Evolutionary conservation across 2,113 vertebrate genomes (phyloP), one percentile per base, ranked within the genome.

Genomic region (Amazona vittata): DNA sequence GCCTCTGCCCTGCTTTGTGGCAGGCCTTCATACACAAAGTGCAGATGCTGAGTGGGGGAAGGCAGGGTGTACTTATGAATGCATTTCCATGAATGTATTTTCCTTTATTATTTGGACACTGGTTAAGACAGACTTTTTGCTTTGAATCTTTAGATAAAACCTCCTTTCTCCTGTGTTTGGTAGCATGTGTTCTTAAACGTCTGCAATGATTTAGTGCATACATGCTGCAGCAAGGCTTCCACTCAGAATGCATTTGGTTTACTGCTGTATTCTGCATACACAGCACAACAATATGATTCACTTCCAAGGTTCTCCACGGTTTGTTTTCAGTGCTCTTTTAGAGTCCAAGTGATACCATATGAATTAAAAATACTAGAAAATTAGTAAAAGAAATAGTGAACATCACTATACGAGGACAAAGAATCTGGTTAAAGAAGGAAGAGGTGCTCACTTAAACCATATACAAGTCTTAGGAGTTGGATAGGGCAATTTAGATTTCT

Each of bases 1-100:
- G 28, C n/a, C 53, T 15, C 15, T 0, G 0, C 8, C 24, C 20
- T 46, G 20, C 59, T 49, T 15, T 41, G 52, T 3, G 1, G 46
- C 68, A 73, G 52, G 44, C 12, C 44, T 33, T 53, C 46, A 24
- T 0, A 1, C 77, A 68, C 84, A 67, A 57, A 74, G 73, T 11
- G 21, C 29, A 22, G 0, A 7, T 26, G 65, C 37, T 78, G 55
- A 50, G 15, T 0, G 0, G 37, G 7, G 5, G 13, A 8, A 85
- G 44, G 47, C 59, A 77, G 46, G 49, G 41, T 0, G 0, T 3
- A 6, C 41, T 76, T 80, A 57, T 15, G 2, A 41, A 29, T 6
- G 4, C 8, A 69, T 83, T 74, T 52, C 59, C 49, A 26, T 22
- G 35, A 22, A 41, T 52, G 35, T 9, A 69, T 71, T 68, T 2